Evolutionary conservation across 2,797 vertebrate genomes (phyloP), one percentile per base, ranked within the genome.

Genomic region (Meda fulgida): DNA sequence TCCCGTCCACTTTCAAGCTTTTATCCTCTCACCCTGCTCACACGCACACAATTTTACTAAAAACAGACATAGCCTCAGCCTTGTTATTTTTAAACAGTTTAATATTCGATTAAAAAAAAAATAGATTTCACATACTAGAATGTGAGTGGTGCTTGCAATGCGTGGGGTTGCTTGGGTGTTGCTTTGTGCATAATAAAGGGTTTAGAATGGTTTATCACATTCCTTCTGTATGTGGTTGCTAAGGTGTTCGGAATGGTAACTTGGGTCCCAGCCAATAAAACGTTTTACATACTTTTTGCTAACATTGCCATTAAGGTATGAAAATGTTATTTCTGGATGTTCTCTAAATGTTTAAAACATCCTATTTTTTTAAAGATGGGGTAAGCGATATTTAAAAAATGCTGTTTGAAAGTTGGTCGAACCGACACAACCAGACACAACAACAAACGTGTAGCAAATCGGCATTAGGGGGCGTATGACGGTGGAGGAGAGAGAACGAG

Each of bases 11-110:
- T 72, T 71, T 80, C 3, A 63, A 21, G 55, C 63, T n/a, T 83
- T 79, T 66, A 79, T 43, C 18, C 13, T 40, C 34, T 75, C 82
- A 55, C 18, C 70, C 31, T 67, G 9, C 48, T 72, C 67, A 26
- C 43, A 73, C 46, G 18, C 72, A 82, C 34, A 29, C 21, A 11
- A 18, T 23, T 67, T n/a, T 34, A 31, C 40, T n/a, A 43, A 60
- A 60, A 36, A 26, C 46, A 51, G 58, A 40, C 70, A 51, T 34
- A 40, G 26, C 60, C 31, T 48, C 21, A 73, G 51, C 21, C 34
- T 21, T 75, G 70, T 66, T 19, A 2, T 43, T 63, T 77, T 38
- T 9, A n/a, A 76, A 58, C 7, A 16, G 51, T 23, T 76, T 65
- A 16, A 31, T 65, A 63, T 7, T 29, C 16, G 0, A 65, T 65